Base-by-base conservation (phyloP, 2,888 invertebrate genomes). In the Dendrolimus pini region DNA sequence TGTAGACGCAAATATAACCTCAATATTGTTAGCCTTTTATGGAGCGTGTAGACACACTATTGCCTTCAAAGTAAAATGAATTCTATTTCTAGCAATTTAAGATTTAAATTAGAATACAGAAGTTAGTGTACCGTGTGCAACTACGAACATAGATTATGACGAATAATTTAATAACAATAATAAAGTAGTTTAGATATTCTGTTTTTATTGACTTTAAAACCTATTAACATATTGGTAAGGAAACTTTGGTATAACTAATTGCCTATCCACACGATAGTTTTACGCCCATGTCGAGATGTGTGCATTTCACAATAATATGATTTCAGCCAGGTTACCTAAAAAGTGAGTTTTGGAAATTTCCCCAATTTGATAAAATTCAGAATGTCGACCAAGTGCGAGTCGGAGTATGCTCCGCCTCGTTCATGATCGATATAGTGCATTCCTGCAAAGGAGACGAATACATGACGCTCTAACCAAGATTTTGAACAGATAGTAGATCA, bases 11-110 rank as follows among this genome's bases (percentile, higher is more conserved):
- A 80, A 78, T 74, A 67, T 81, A 81, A 78, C 79, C 78, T 82
- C 79, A 80, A 81, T 83, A 81, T 82, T 76, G 82, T 80, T 70
- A 74, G 62, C 83, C 85, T 72, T 84, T 70, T 72, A 83, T 71
- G 84, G 85, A 67, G 62, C 61, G 73, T 63, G 62, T 74, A 73
- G 70, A 77, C 77, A 78, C 71, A 71, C 78, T 76, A 75, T 72
- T 70, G 70, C 71, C 61, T 58, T 41, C 61, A 62, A 42, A 53
- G 13, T 1, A 69, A 61, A 62, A 47, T 55, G 10, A 56, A 58
- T 61, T 64, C 60, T 72, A 66, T 58, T 0, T 0, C 0, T 0
- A 13, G 12, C 0, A 0, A 0, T 0, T 57, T 72, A 75, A 68
- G 63, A 67, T 68, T 60, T 58, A 60, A 60, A 70, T 64, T 75